Base-by-base conservation (phyloP, 1,140 invertebrate species). In the Melitaea cinxia region DNA sequence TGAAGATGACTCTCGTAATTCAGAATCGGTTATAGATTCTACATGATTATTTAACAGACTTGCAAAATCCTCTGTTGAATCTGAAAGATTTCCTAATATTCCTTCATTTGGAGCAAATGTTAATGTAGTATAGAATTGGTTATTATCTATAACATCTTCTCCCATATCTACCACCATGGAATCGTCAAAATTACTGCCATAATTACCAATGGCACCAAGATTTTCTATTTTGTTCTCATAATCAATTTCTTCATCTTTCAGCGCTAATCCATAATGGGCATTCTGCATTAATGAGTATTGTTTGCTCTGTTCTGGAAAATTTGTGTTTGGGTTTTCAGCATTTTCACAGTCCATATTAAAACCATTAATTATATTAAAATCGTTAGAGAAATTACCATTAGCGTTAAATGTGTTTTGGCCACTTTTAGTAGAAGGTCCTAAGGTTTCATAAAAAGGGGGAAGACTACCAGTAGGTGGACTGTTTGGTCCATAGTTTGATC, bases 221-320 rank as follows among this genome's bases (percentile, higher is more conserved):
- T 93, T 91, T 80, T 95, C 94, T 23, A 96, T 93, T 81, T 96
- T 96, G 65, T 91, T 92, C 55, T 94, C 94, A 78, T 96, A 96
- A 23, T 95, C 94, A 26, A 96, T 88, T 72, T 95, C 95, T 74
- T 96, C 95, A 77, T 96, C 95, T 78, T 96, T 95, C 19, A 96
- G 85, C 53, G 95, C 93, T 62, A 96, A 85, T 3, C 95, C 95
- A 62, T 96, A 96, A 0, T 95, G 94, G 14, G 95, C 95, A 75
- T 96, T 96, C 88, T 97, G 96, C 78, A 96, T 88, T 47, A 96
- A 86, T 6, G 95, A 94, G 91, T 96, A 96, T 86, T 96, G 94
- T 82, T 96, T 95, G 47, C 93, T 93, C 80, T 93, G 92, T 73
- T 92, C 90, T 0, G 92, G 78, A 55, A 92, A 91, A 60, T 83